These are phyloP conservation scores for Musca domestica DNA, from an alignment of 1,140 invertebrate species.

Conservation along the genomic window DNA sequence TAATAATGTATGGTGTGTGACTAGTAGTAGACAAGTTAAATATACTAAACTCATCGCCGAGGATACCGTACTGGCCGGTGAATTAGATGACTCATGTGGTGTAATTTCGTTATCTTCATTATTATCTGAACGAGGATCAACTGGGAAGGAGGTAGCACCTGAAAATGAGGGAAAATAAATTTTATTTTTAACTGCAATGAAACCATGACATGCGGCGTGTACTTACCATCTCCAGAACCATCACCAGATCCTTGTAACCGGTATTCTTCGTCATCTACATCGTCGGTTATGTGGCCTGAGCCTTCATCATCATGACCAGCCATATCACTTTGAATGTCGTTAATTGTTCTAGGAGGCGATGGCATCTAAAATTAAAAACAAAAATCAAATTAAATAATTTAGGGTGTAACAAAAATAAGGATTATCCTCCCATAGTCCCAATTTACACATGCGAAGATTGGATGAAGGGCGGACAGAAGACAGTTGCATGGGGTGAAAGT, in stretches of 20 bases:
- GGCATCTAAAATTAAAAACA: constrained; percentile 35
- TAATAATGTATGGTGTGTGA: constrained; percentile 11
- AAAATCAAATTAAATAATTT: neutral
- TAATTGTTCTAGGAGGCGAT: constrained; percentile 24
- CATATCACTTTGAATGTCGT: constrained; percentile 52
- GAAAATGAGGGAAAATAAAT: neutral
- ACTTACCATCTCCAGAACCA: constrained; percentile 49
- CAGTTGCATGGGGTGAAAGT: no score
- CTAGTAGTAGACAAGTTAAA: constrained; percentile 2
- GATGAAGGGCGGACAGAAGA: no score
- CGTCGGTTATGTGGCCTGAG: constrained; percentile 36
- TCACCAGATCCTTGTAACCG: constrained; percentile 43
- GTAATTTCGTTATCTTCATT: constrained; percentile 33
- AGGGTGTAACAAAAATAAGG: no score
- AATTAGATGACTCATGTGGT: constrained; percentile 19
- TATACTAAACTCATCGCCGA: constrained; percentile 6
- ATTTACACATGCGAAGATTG: no score
- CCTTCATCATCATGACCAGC: constrained; percentile 46
- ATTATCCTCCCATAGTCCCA: no score
- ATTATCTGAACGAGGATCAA: constrained; percentile 29
- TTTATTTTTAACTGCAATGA: no score
- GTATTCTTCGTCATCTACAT: constrained; percentile 49
- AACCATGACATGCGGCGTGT: neutral
- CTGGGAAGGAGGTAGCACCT: constrained; percentile 35
- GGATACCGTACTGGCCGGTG: constrained; percentile 25